A percentile compares a stretch with the other conserved stretches of the same genome.
Conservation (phyloP, 23 tunicate species). For the Styela clava region DNA sequence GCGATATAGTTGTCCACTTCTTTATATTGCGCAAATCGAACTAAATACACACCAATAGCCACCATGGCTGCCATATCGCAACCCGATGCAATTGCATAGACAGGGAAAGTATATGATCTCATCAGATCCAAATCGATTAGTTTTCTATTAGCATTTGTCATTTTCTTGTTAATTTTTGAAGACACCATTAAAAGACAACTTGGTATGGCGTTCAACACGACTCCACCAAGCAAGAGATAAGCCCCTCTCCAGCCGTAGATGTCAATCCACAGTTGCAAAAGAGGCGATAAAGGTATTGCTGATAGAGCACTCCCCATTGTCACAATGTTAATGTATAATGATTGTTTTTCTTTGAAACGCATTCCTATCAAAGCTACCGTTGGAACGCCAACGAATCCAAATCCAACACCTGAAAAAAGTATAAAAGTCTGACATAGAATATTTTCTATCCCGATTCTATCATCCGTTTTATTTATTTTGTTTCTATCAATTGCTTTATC, state of each 20-base stretch:
- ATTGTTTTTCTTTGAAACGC: conserved; percentile 37
- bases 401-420: conserved; percentile 38
- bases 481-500: too few relatives aligned
- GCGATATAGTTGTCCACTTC: conserved; percentile 39
- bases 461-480: too few relatives aligned
- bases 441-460: too few relatives aligned
- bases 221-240: conserved; percentile 33
- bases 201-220: conserved; percentile 33
- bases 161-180: not conserved
- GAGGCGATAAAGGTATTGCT: conserved; percentile 33
- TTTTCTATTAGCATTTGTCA: not conserved
- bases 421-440: not conserved
- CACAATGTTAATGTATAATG: conserved; percentile 46
- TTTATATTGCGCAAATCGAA: conserved; percentile 35
- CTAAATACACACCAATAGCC: conserved; percentile 18
- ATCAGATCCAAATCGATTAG: conserved; percentile 29
- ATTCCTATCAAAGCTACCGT: conserved; percentile 38
- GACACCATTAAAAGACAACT: conserved; percentile 6
- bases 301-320: conserved; percentile 38
- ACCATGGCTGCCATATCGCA: conserved; percentile 35
- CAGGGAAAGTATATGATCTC: conserved; percentile 21
- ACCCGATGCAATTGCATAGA: conserved; percentile 29
- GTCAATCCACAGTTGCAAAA: conserved; percentile 45
- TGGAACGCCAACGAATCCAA: conserved; percentile 23
- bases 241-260: conserved; percentile 49